A percentile compares a stretch with the other conserved stretches of the same genome.
Evolutionary conservation across 2,888 invertebrate species (phyloP).

Genomic region (Polymixis flavicincta): DNA sequence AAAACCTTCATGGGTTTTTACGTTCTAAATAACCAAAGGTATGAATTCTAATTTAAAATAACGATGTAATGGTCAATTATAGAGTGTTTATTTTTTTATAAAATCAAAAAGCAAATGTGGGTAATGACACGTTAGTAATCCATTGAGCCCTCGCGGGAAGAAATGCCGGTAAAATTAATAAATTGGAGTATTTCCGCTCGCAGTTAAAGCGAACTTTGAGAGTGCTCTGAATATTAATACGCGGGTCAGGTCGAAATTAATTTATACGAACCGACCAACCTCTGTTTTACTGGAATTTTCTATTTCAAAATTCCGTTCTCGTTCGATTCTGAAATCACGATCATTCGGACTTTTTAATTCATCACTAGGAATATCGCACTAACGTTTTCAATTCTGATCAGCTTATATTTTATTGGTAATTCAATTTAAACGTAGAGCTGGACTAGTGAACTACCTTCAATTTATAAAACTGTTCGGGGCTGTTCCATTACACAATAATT

Average conservation of each 20-base stretch:
- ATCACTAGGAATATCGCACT: slow-evolving; percentile 47
- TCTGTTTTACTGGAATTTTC: slow-evolving; percentile 84
- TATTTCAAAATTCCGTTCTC: slow-evolving; percentile 84
- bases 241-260: slow-evolving; percentile 87
- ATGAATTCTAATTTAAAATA: slow-evolving; percentile 14
- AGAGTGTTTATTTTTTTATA: slow-evolving; percentile 40
- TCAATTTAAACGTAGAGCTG: slow-evolving; percentile 15
- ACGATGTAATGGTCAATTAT: background rate
- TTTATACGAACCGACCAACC: slow-evolving; percentile 86
- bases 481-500: background rate
- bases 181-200: slow-evolving; percentile 85
- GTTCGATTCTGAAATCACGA: slow-evolving; percentile 81
- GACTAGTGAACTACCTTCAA: background rate
- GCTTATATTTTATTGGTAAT: slow-evolving; percentile 40
- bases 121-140: slow-evolving; percentile 75
- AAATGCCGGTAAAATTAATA: slow-evolving; percentile 84
- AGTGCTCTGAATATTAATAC: slow-evolving; percentile 90
- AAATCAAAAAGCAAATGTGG: slow-evolving; percentile 65
- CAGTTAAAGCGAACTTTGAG: slow-evolving; percentile 87
- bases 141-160: slow-evolving; percentile 74
- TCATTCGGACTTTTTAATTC: slow-evolving; percentile 68
- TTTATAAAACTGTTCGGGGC: background rate
- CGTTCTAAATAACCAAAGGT: slow-evolving; percentile 16
- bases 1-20: no score
- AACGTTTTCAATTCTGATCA: slow-evolving; percentile 53